Base-by-base conservation (phyloP, 2,797 vertebrate species). In the Nothura maculosa region DNA sequence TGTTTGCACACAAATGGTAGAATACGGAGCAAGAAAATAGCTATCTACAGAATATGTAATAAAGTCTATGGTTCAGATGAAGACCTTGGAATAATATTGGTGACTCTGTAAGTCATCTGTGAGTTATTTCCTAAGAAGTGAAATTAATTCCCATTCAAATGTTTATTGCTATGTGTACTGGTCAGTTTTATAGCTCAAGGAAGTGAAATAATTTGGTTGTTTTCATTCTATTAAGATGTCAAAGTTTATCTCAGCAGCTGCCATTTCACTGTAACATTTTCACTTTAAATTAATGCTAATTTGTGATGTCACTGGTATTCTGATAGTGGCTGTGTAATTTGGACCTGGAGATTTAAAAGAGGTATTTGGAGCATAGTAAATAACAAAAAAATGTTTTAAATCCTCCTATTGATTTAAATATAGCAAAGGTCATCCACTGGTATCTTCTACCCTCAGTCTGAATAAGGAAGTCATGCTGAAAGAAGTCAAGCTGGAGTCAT, bases 211-310 rank as follows among this genome's bases (percentile, higher is more conserved):
- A 96, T 89, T 92, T 66, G 57, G 36, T 94, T 93, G 82, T 94
- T 97, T 96, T 87, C 93, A 79, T 94, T 95, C 94, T 90, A 74
- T 94, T 96, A 95, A 95, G 89, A 88, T 95, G 93, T 97, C 89
- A 96, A 89, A 90, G 90, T 97, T 97, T 97, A 96, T 97, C 94
- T 94, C 79, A 89, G 93, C 75, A 94, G 82, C 90, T 94, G 78
- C 70, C 96, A 74, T 95, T 94, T 96, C 95, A 74, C 89, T 88
- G 62, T 81, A 97, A 86, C 80, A 91, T 62, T 95, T 96, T 97
- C 73, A 58, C 40, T 94, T 94, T 96, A 97, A 97, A 95, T 96
- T 93, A 97, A 97, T 97, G 85, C 76, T 96, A 89, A 93, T 93
- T 96, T 93, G 54, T 95, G 77, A 80, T 94, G 92, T 96, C 89